A percentile compares a stretch with the other conserved stretches of the same genome.
Conservation (phyloP, 1,140 invertebrate genomes). For the Lycorma delicatula region DNA sequence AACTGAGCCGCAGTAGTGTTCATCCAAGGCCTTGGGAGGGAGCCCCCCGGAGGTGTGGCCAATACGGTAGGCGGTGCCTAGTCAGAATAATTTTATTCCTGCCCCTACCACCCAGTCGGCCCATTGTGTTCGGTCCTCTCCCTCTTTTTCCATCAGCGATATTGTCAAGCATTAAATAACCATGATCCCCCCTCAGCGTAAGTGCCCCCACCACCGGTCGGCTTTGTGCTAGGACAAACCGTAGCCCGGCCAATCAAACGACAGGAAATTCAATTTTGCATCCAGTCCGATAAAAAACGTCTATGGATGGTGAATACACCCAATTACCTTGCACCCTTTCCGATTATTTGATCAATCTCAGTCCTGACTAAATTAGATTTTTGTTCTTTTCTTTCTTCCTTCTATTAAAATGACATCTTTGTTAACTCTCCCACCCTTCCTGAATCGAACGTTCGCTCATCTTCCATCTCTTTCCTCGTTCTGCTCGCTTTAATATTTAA, state of each 20-base stretch:
- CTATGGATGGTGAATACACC: conserved; percentile 15
- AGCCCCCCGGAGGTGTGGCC: neutral
- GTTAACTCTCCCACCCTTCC: conserved; percentile 3
- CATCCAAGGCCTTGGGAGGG: too few species aligned
- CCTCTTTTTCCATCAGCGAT: conserved; percentile 12
- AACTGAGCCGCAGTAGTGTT: too few species aligned
- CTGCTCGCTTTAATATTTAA: too few species aligned
- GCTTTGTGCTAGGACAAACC: neutral
- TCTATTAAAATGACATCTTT: conserved; percentile 16
- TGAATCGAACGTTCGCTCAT: neutral
- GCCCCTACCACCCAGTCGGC: neutral
- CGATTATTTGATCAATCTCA: conserved; percentile 16
- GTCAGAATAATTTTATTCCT: neutral
- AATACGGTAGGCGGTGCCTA: neutral
- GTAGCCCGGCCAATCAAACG: conserved; percentile 8
- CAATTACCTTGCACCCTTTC: conserved; percentile 9
- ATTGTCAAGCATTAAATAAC: conserved; percentile 14
- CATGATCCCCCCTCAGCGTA: neutral
- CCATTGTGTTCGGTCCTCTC: conserved; percentile 9
- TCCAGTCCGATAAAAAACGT: conserved; percentile 14
- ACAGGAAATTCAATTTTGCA: conserved; percentile 14
- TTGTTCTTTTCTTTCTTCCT: conserved; percentile 4
- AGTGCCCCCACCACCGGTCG: conserved; percentile 10
- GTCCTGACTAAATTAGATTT: conserved; percentile 13
- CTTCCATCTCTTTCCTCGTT: neutral